Conservation (phyloP, 2,888 invertebrate species). For the Eilema caniola region DNA sequence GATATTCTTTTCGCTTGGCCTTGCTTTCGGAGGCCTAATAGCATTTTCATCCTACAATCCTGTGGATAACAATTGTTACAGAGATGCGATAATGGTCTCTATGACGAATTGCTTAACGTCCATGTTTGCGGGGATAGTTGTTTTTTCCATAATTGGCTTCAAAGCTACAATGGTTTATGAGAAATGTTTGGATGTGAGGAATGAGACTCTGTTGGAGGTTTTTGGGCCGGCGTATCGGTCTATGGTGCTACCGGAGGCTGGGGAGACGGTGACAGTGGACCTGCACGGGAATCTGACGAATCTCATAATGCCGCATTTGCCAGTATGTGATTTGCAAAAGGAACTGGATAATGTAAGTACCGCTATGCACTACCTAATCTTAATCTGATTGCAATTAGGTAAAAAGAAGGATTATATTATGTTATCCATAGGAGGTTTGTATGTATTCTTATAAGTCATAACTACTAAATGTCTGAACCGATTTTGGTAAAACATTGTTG, state of each 20-base stretch:
- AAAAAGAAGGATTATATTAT: too few species aligned
- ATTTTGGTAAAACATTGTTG: too few species aligned
- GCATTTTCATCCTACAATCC: conserved; percentile 99
- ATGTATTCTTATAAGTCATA: too few species aligned
- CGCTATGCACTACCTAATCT: too few species aligned
- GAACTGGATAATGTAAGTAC: conserved; percentile 95
- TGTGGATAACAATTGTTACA: conserved; percentile 97
- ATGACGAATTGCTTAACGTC: conserved; percentile 97
- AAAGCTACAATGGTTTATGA: conserved; percentile 95
- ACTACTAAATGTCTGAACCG: too few species aligned
- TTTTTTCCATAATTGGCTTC: conserved; percentile 98
- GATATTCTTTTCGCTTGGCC: conserved; percentile 98
- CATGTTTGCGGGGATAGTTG: conserved; percentile 98
- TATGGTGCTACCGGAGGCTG: conserved; percentile 85
- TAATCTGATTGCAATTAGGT: too few species aligned
- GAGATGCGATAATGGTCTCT: conserved; percentile 97
- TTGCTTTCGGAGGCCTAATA: conserved; percentile 98
- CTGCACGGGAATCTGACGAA: conserved; percentile 85
- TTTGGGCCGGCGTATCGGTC: conserved; percentile 84
- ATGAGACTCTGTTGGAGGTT: conserved; percentile 86
- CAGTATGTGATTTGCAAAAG: conserved; percentile 93
- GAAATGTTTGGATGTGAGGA: conserved; percentile 89
- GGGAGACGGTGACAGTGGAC: conserved; percentile 83
- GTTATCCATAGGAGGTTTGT: too few species aligned
- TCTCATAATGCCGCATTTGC: conserved; percentile 89